Base-by-base conservation (phyloP, 2,888 invertebrate genomes). In the Apamea sordens region DNA sequence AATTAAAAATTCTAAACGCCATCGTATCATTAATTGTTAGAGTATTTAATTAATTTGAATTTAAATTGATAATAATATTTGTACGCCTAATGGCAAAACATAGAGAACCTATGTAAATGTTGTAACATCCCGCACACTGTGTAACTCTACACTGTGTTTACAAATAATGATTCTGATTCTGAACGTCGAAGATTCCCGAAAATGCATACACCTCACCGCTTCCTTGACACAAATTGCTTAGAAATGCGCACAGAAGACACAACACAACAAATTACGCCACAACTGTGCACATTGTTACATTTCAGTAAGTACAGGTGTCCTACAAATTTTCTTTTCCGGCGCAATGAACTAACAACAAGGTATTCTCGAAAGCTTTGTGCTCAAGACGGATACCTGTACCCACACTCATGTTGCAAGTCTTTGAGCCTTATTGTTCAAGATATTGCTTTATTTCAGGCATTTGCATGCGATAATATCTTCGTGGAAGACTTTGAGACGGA, bases 261-360 rank as follows among this genome's bases (percentile, higher is more conserved):
- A 67, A 73, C 64, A 53, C 71, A 68, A 73, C 41, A 36, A 65
- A 77, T 74, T 59, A 36, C 70, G 44, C 36, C 59, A 56, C 73
- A 68, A 47, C 63, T 67, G 67, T 69, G 47, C 75, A 70, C 75
- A 78, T 80, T 77, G 76, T 86, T 81, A 84, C 77, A 71, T 77
- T 47, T 24, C 71, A 79, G 78, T 73, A 68, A 80, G 73, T 76
- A 77, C 80, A 80, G 75, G 75, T 81, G 87, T 87, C 76, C 79
- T 81, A 79, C 77, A 89, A 89, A 89, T 83, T 86, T 85, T 84
- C 86, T 88, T 85, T 90, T 83, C 80, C 77, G 72, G 83, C 65
- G 81, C 83, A 85, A 75, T 83, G 85, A 84, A 76, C 89, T 83
- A 87, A 87, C 79, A 88, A 88, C 79, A 75, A 78, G 75, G 79